These are phyloP conservation scores for Crossaster papposus DNA, from an alignment of 53 echinoderm and acorn worm genomes.

Conservation along the genomic window DNA sequence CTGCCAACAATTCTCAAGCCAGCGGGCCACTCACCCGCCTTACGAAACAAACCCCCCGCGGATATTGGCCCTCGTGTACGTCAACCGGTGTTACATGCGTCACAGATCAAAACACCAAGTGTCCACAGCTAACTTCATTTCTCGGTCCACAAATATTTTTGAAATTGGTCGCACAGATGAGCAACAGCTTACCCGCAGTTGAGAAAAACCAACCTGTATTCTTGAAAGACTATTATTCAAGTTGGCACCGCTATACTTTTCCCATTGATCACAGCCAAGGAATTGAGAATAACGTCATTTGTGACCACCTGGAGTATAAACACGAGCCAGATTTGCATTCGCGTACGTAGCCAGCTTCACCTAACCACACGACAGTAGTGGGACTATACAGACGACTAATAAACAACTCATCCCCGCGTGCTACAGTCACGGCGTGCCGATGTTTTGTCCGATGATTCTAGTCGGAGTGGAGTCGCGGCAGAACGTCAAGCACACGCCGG, in stretches of 20 bases:
- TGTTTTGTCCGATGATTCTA: not conserved
- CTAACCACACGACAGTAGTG: not conserved
- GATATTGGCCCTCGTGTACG: not conserved
- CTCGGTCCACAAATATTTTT: not conserved
- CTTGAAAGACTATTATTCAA: too few relatives aligned
- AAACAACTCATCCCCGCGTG: slow-evolving; percentile 11
- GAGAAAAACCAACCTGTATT: too few relatives aligned
- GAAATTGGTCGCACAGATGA: too few relatives aligned
- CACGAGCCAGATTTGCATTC: not conserved
- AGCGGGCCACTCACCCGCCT: not conserved
- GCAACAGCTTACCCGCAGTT: too few relatives aligned
- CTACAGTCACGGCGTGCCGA: not conserved
- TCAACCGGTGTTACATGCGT: not conserved
- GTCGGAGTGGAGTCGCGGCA: not conserved
- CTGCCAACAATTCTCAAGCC: not conserved
- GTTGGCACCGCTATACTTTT: too few relatives aligned
- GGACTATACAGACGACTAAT: not conserved
- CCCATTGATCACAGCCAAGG: not conserved
- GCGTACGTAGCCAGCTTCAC: not conserved
- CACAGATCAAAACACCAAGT: not conserved
- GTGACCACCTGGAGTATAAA: not conserved
- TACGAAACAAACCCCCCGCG: not conserved
- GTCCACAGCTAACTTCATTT: not conserved
- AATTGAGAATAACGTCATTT: not conserved
- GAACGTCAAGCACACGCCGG: not conserved